These are phyloP conservation scores for Notocelia uddmanniana DNA, from an alignment of 2,888 invertebrate genomes.

Conservation along the genomic window DNA sequence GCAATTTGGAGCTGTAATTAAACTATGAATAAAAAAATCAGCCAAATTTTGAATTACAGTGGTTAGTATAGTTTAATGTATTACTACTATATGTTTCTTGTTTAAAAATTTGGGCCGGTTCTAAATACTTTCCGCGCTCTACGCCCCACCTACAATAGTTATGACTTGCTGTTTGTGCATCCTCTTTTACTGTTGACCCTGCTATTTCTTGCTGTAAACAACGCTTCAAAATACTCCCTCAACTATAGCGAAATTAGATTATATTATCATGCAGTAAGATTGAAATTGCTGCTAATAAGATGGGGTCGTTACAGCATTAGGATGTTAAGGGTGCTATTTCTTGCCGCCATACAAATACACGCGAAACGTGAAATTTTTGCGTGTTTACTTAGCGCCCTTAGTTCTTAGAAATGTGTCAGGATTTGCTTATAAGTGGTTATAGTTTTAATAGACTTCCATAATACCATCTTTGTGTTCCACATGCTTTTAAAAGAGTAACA, in stretches of 20 bases:
- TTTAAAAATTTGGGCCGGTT: conserved; percentile 54
- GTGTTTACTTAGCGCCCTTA: conserved; percentile 42
- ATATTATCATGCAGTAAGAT: neutral
- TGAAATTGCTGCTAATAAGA: neutral
- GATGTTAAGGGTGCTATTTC: neutral
- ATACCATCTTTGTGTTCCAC: neutral
- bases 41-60: too few species aligned
- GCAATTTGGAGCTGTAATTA: too few species aligned
- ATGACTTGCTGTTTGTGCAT: conserved; percentile 82
- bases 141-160: conserved; percentile 50
- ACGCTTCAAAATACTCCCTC: neutral
- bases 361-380: conserved; percentile 64
- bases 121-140: conserved; percentile 58
- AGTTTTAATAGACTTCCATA: neutral
- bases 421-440: conserved; percentile 1
- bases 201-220: conserved; percentile 53
- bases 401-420: conserved; percentile 19
- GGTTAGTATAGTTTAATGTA: too few species aligned
- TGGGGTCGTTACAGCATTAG: neutral
- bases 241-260: neutral
- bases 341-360: conserved; percentile 72
- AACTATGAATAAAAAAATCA: too few species aligned
- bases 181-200: conserved; percentile 69
- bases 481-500: neutral
- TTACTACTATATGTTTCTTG: too few species aligned